Evolutionary conservation across 2,113 vertebrate species (phyloP).

Genomic region (Myocastor coypus): DNA sequence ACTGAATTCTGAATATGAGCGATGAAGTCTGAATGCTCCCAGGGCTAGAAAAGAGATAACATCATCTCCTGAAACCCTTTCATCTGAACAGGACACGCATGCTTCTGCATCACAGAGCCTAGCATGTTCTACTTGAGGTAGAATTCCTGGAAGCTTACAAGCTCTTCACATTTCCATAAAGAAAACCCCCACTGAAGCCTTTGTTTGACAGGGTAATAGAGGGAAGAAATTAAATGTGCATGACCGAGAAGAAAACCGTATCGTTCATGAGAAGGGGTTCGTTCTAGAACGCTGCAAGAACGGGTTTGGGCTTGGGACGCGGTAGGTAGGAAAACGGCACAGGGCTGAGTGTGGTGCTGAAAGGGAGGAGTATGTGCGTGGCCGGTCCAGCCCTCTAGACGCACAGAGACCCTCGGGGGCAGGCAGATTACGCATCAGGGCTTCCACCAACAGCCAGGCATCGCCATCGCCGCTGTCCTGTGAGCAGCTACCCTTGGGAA

Average conservation of each 20-base stretch:
- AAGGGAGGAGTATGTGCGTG: neutral
- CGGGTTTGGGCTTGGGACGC: neutral
- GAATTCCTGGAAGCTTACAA: neutral
- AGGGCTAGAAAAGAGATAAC: neutral
- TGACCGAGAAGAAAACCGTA: neutral
- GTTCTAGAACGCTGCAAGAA: neutral
- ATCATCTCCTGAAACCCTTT: neutral
- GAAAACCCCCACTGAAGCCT: neutral
- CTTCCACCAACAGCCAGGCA: neutral
- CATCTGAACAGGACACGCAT: neutral
- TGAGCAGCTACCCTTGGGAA: neutral
- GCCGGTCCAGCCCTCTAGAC: neutral
- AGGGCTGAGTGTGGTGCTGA: neutral
- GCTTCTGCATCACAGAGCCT: neutral
- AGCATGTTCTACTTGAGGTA: neutral
- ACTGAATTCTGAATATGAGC: neutral
- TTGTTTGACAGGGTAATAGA: neutral
- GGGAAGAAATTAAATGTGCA: neutral
- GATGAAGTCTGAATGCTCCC: neutral
- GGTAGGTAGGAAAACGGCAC: neutral
- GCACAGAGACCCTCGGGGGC: neutral
- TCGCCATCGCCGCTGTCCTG: neutral
- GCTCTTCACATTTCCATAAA: neutral
- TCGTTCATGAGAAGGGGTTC: neutral
- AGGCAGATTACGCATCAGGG: neutral